Evolutionary conservation across 2,888 invertebrate genomes (phyloP).

Genomic region (Macrophya annulata): DNA sequence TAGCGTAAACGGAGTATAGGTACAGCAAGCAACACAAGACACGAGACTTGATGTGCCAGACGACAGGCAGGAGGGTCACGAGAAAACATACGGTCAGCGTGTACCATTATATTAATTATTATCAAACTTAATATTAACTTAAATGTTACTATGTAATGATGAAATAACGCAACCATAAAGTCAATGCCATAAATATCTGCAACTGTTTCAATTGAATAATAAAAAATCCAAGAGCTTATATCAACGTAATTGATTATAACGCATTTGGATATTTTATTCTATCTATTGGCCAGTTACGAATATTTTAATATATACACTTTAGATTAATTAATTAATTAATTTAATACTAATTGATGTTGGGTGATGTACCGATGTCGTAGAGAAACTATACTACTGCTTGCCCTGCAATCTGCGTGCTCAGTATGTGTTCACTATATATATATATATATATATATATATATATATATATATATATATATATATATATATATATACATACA

Average conservation of each 20-base stretch:
- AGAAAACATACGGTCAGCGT: constrained; percentile 58
- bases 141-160: constrained; percentile 11
- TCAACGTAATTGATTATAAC: background rate
- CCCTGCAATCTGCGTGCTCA: constrained; percentile 51
- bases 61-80: constrained; percentile 72
- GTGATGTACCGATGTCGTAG: constrained; percentile 54
- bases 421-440: constrained; percentile 40
- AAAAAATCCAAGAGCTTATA: constrained; percentile 3
- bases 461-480: too few species aligned
- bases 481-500: too few species aligned
- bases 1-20: constrained; percentile 65
- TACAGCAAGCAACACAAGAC: constrained; percentile 76
- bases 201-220: constrained; percentile 34
- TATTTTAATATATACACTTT: constrained; percentile 47
- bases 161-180: constrained; percentile 28
- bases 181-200: constrained; percentile 20
- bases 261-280: constrained; percentile 22
- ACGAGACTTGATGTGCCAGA: constrained; percentile 77
- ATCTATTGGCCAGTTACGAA: constrained; percentile 22
- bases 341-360: constrained; percentile 50
- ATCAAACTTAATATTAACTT: constrained; percentile 33
- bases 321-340: constrained; percentile 44
- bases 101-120: constrained; percentile 48
- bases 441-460: too few species aligned
- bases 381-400: constrained; percentile 52